Percentiles rank a stretch among this genome's conserved stretches.
Conservation (phyloP, 92 coral and sea anemone species). For the Phymanthus crucifer region DNA sequence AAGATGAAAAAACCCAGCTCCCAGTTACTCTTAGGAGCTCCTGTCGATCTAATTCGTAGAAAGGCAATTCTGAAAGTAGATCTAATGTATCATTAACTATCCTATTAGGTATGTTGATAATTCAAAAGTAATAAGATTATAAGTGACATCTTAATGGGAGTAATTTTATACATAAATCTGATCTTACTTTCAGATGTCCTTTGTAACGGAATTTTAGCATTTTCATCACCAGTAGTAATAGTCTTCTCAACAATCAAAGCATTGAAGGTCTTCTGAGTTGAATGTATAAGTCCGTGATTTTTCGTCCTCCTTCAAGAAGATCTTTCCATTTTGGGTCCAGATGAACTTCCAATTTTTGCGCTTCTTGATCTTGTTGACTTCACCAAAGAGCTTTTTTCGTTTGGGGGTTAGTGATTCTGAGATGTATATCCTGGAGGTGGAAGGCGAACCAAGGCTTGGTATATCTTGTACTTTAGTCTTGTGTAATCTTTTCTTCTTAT, state of each 20-base stretch:
- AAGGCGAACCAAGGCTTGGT: no score
- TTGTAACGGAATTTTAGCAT: no score
- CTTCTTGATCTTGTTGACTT: neutral
- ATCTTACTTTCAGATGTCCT: no score
- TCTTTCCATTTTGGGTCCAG: neutral
- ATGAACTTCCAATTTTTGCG: neutral
- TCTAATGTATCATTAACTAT: no score
- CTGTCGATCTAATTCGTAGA: constrained; percentile 11
- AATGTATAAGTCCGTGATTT: neutral
- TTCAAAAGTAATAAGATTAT: neutral
- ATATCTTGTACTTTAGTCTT: no score
- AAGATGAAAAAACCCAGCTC: constrained; percentile 8
- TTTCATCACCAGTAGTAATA: no score
- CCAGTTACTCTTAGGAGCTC: constrained; percentile 24
- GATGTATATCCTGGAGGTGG: no score
- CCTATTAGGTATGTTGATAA: neutral
- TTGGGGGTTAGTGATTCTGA: no score
- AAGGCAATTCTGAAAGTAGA: constrained; percentile 14
- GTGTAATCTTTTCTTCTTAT: no score
- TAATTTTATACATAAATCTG: no score
- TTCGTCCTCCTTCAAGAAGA: neutral
- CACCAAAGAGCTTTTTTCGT: neutral
- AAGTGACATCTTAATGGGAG: no score
- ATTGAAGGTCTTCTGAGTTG: neutral
- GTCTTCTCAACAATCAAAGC: no score